Conservation (phyloP, 2,888 invertebrate species). For the Xanthorhoe spadicearia region DNA sequence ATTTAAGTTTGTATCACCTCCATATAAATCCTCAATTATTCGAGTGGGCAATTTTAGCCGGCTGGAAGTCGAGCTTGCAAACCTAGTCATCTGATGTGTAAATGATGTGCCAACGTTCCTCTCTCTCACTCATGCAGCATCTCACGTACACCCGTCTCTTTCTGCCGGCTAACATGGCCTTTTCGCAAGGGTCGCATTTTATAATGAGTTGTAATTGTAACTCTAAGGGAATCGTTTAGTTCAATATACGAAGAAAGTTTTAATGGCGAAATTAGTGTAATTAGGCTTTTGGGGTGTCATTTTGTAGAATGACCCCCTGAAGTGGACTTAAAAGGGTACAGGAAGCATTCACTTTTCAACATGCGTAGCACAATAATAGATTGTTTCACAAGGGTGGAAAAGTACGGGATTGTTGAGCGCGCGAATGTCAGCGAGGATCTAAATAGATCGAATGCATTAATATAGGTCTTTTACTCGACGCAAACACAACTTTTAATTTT, state of each 20-base stretch:
- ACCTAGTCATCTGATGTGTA: conserved; percentile 72
- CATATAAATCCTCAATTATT: conserved; percentile 57
- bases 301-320: neutral
- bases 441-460: too few species aligned
- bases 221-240: conserved; percentile 56
- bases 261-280: conserved; percentile 45
- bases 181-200: conserved; percentile 45
- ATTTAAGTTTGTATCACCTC: conserved; percentile 46
- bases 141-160: conserved; percentile 31
- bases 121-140: conserved; percentile 31
- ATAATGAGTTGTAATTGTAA: conserved; percentile 50
- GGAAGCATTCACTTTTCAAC: neutral
- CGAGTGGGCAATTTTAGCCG: conserved; percentile 63
- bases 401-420: too few species aligned
- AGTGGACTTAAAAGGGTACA: neutral
- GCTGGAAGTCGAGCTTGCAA: conserved; percentile 58
- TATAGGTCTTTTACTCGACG: too few species aligned
- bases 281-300: conserved; percentile 13
- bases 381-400: too few species aligned
- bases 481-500: too few species aligned
- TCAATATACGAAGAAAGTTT: conserved; percentile 51
- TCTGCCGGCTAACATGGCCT: conserved; percentile 45
- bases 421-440: too few species aligned
- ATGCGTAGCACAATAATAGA: too few species aligned
- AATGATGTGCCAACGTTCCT: conserved; percentile 62